Percentiles rank a stretch among this genome's conserved stretches.
Conservation (phyloP, 2,888 invertebrate species). For the Melanophora roralis region DNA sequence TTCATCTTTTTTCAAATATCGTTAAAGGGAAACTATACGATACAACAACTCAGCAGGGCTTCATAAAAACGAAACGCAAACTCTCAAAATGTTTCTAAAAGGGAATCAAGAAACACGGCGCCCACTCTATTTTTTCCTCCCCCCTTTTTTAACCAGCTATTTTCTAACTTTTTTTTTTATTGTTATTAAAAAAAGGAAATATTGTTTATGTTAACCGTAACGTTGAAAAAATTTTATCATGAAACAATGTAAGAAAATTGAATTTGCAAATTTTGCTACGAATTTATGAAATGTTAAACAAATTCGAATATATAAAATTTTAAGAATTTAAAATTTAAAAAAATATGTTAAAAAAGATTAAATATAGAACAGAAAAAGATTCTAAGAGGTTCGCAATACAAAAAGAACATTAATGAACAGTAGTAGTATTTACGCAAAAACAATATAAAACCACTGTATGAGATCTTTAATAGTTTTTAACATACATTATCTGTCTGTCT, state of each 20-base stretch:
- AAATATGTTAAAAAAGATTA: not conserved
- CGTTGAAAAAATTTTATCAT: not conserved
- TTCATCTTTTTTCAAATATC: constrained; percentile 65
- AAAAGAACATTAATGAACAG: no score
- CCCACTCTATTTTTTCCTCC: constrained; percentile 58
- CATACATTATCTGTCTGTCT: not conserved
- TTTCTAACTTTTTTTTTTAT: constrained; percentile 26
- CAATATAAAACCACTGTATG: not conserved
- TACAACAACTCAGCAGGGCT: constrained; percentile 64
- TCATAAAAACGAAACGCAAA: constrained; percentile 41
- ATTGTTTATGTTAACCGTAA: no score
- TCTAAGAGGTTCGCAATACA: no score
- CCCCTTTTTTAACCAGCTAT: constrained; percentile 49
- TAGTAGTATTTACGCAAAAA: constrained; percentile 3
- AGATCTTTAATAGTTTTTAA: constrained; percentile 26
- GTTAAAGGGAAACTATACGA: constrained; percentile 74
- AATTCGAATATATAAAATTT: not conserved
- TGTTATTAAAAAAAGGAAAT: not conserved
- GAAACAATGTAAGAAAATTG: not conserved
- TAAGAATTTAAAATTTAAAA: not conserved
- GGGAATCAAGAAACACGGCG: constrained; percentile 75
- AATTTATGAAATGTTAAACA: constrained; percentile 3
- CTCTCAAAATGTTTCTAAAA: constrained; percentile 70
- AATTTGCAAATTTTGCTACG: no score
- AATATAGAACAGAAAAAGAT: not conserved